Percentiles rank a stretch among this genome's conserved stretches.
Conservation (phyloP, 1,140 invertebrate genomes). For the Chlorops oryzae region DNA sequence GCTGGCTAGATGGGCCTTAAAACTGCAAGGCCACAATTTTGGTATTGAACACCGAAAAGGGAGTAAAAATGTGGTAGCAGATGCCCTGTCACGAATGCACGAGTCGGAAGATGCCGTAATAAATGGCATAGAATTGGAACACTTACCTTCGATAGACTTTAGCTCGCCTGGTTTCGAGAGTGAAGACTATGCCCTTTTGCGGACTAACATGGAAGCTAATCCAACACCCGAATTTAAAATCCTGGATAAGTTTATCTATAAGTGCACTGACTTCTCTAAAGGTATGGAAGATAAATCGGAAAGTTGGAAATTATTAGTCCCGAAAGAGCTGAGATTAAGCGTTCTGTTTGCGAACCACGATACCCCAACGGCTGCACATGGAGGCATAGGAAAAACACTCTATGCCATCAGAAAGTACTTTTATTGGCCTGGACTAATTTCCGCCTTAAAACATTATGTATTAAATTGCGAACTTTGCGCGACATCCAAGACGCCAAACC, state of each 20-base stretch:
- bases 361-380: too few species aligned
- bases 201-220: background rate
- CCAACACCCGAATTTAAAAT: background rate
- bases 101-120: background rate
- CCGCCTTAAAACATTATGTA: too few species aligned
- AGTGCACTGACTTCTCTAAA: background rate
- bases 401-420: too few species aligned
- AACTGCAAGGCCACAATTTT: slow-evolving; percentile 23
- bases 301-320: slow-evolving; percentile 5
- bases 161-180: background rate
- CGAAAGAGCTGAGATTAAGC: too few species aligned
- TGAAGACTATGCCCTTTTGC: slow-evolving; percentile 5
- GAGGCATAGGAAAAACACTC: too few species aligned
- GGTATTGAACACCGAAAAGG: slow-evolving; percentile 30
- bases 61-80: slow-evolving; percentile 22
- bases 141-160: background rate
- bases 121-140: background rate
- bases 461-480: too few species aligned
- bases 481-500: too few species aligned
- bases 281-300: background rate
- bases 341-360: too few species aligned
- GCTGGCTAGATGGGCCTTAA: slow-evolving; percentile 30
- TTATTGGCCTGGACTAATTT: too few species aligned
- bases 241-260: background rate
- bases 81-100: background rate